phyloP scores from a whole-genome alignment of 2,888 invertebrate genomes.

The Aphelenchoides bicaudatus region DNA sequence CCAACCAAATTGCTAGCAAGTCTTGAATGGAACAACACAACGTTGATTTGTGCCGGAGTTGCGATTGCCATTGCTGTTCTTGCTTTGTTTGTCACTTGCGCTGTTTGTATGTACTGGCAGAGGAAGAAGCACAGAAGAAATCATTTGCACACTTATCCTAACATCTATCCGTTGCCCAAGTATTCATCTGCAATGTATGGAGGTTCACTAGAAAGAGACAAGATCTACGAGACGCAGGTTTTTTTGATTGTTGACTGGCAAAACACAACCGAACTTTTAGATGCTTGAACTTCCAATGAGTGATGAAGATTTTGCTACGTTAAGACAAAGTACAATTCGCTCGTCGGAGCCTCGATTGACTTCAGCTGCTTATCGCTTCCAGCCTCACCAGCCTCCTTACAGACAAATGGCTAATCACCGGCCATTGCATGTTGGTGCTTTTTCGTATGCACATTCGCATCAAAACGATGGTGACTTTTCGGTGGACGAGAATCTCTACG shows the following conservation, averaged over 20 bases:
- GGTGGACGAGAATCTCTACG: constrained; percentile 60
- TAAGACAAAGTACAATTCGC: constrained; percentile 49
- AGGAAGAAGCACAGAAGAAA: constrained; percentile 15
- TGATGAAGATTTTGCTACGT: constrained; percentile 54
- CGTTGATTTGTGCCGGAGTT: constrained; percentile 45
- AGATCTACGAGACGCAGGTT: constrained; percentile 54
- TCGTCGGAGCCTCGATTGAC: constrained; percentile 28
- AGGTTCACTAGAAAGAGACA: constrained; percentile 41
- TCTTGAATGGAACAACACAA: constrained; percentile 45
- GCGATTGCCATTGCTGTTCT: constrained; percentile 47
- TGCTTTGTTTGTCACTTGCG: constrained; percentile 49
- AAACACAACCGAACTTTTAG: constrained; percentile 36
- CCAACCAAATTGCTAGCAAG: constrained; percentile 30
- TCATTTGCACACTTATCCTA: constrained; percentile 26
- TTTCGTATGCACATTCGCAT: constrained; percentile 27
- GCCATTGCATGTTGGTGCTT: constrained; percentile 11
- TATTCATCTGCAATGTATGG: constrained; percentile 36
- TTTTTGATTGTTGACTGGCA: too few species aligned
- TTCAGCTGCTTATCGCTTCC: constrained; percentile 9
- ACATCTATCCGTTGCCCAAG: constrained; percentile 37
- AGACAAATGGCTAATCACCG: constrained; percentile 13
- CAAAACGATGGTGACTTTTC: constrained; percentile 58
- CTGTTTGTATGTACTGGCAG: constrained; percentile 30
- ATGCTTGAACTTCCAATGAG: constrained; percentile 59
- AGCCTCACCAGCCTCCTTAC: background rate